phyloP scores from a whole-genome alignment of 1,140 invertebrate genomes.

The Hesperophylax magnus region DNA sequence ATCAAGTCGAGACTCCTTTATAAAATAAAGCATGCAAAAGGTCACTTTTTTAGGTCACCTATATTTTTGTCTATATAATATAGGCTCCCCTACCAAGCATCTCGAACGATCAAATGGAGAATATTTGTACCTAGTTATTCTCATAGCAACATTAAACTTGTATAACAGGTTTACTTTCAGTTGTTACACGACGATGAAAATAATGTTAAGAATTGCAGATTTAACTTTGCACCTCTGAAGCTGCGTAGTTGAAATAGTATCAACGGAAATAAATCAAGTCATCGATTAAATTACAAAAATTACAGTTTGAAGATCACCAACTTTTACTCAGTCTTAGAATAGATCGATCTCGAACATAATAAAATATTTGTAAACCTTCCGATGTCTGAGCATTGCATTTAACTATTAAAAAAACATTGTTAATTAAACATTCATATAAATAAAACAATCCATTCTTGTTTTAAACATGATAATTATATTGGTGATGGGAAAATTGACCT shows the following conservation, averaged over 20 bases:
- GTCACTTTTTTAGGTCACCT: slow-evolving; percentile 17
- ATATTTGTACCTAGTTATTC: not conserved
- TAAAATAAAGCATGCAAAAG: not conserved
- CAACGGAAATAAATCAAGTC: not conserved
- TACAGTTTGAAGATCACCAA: not conserved
- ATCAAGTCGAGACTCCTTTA: not conserved
- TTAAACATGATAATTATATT: not conserved
- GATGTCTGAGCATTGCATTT: not conserved
- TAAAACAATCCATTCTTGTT: not conserved
- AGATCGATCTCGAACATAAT: not conserved
- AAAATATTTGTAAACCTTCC: not conserved
- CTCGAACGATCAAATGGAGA: slow-evolving; percentile 1
- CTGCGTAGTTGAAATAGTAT: not conserved
- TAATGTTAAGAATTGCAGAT: not conserved
- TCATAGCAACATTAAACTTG: slow-evolving; percentile 7
- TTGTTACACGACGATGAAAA: not conserved
- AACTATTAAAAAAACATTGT: not conserved
- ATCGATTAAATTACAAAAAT: not conserved
- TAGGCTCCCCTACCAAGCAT: not conserved
- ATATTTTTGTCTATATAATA: not conserved
- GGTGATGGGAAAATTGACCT: not conserved
- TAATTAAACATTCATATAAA: not conserved
- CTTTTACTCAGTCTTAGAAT: not conserved
- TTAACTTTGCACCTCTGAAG: not conserved
- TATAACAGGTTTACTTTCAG: slow-evolving; percentile 26